Evolutionary conservation across 2,888 invertebrate species (phyloP), one percentile per base, ranked within the genome.

Genomic region (Caenorhabditis afra): DNA sequence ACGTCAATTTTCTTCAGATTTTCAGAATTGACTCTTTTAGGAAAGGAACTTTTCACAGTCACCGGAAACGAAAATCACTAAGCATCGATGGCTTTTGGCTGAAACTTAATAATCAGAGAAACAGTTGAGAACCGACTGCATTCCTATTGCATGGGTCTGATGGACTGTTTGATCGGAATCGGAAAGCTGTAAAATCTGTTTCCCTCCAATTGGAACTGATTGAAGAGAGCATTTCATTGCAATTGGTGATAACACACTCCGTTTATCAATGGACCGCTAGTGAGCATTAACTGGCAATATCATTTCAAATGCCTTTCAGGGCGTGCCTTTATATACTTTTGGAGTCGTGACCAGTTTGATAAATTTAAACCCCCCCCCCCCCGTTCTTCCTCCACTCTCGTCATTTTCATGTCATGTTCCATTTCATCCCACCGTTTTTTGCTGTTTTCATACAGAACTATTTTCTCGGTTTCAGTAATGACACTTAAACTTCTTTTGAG

Each of bases 311-410:
- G 71, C 71, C 57, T 55, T 71, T 71, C 71, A 71, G 71, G 71
- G 71, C 71, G 71, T 71, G 71, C 62, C 71, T 62, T 55, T 62
- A 57, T 71, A 71, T 71, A 71, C 71, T 62, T 71, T 71, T 71
- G 62, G 71, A 55, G 71, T 71, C 29, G 3, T 29, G 47, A 35
- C 35, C 39, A 23, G 29, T 45, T 55, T 62, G 62, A 62, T 62
- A 71, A 71, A 39, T 62, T 44, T 71, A 29, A 58, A 57, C 45
- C 12, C n/a, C n/a, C n/a, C n/a, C n/a, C n/a, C n/a, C n/a, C n/a
- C 62, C 62, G 71, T 71, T 62, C 62, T 71, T 57, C 22, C 50
- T 47, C 29, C 49, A 35, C 7, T 57, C 55, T 49, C 12, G 35
- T 55, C 20, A 20, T 20, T 61, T n/a, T 44, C 18, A 10, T 5